Evolutionary conservation across 2,888 invertebrate genomes (phyloP).

Genomic region (Kuschelorhynchus macadamiae): DNA sequence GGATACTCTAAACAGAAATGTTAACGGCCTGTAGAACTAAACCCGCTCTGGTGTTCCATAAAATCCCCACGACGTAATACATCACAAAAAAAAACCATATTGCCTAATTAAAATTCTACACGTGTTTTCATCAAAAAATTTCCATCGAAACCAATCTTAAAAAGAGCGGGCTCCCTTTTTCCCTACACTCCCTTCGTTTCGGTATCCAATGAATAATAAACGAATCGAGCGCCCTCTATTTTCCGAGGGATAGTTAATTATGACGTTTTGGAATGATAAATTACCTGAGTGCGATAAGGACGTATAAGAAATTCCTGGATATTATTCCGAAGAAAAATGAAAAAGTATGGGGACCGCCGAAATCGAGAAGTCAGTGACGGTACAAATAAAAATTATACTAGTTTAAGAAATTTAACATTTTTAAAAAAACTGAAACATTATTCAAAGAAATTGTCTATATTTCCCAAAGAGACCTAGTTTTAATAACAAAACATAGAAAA

Average conservation of each 20-base stretch:
- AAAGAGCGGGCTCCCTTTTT: slow-evolving; percentile 17
- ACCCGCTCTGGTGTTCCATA: too few relatives aligned
- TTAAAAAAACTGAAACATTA: too few relatives aligned
- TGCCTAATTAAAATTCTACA: slow-evolving; percentile 10
- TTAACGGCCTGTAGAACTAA: too few relatives aligned
- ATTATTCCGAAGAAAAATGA: slow-evolving; percentile 39
- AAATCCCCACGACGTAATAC: too few relatives aligned
- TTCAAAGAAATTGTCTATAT: too few relatives aligned
- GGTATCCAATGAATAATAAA: slow-evolving; percentile 48
- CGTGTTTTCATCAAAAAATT: slow-evolving; percentile 11
- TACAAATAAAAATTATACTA: too few relatives aligned
- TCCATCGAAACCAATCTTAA: slow-evolving; percentile 18
- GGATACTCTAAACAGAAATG: too few relatives aligned
- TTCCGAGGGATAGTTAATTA: slow-evolving; percentile 47
- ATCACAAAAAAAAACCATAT: too few relatives aligned
- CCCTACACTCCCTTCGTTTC: slow-evolving; percentile 12
- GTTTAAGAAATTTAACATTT: too few relatives aligned
- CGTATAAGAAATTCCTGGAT: slow-evolving; percentile 34
- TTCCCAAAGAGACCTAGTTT: too few relatives aligned
- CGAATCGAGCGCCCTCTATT: slow-evolving; percentile 43
- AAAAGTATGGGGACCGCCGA: slow-evolving; percentile 1
- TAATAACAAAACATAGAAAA: too few relatives aligned
- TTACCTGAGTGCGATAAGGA: slow-evolving; percentile 47
- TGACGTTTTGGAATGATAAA: slow-evolving; percentile 48
- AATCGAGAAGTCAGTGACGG: too few relatives aligned